phyloP scores from a whole-genome alignment of 2,888 invertebrate genomes.

The Synanthedon myopaeformis region DNA sequence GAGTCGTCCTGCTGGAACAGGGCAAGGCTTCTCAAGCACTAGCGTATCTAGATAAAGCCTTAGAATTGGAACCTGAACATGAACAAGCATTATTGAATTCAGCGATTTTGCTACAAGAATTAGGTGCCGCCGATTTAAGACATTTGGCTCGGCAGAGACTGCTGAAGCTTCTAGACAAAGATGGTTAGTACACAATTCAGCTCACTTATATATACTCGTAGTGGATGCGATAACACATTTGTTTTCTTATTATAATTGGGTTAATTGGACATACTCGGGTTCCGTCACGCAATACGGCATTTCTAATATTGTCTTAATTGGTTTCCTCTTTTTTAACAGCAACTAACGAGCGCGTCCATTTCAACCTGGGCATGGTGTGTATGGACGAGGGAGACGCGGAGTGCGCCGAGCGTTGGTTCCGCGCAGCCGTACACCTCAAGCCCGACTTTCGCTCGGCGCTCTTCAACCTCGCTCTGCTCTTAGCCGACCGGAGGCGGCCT shows the following conservation, averaged over 20 bases:
- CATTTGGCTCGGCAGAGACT: conserved; percentile 85
- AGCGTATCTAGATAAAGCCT: conserved; percentile 91
- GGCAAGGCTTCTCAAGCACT: conserved; percentile 91
- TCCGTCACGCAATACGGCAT: background rate
- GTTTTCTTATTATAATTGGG: too few species aligned
- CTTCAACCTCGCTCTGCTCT: conserved; percentile 90
- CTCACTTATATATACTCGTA: background rate
- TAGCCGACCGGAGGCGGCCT: conserved; percentile 90
- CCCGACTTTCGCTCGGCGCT: conserved; percentile 93
- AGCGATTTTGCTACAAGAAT: conserved; percentile 92
- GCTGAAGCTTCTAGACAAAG: conserved; percentile 81
- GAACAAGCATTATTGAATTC: conserved; percentile 95
- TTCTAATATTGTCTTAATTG: background rate
- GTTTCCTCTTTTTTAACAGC: conserved; percentile 35
- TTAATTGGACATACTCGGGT: background rate
- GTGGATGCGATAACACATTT: too few species aligned
- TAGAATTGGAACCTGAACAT: conserved; percentile 93
- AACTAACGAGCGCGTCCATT: conserved; percentile 91
- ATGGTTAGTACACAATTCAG: conserved; percentile 43
- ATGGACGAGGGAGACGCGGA: conserved; percentile 94
- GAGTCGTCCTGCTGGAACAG: conserved; percentile 94
- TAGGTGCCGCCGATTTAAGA: conserved; percentile 83
- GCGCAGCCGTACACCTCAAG: conserved; percentile 87
- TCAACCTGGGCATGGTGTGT: conserved; percentile 95
- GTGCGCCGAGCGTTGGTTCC: conserved; percentile 92